Evolutionary conservation across 2,113 vertebrate species (phyloP), one percentile per base, ranked within the genome.

Genomic region (Synchiropus splendidus): DNA sequence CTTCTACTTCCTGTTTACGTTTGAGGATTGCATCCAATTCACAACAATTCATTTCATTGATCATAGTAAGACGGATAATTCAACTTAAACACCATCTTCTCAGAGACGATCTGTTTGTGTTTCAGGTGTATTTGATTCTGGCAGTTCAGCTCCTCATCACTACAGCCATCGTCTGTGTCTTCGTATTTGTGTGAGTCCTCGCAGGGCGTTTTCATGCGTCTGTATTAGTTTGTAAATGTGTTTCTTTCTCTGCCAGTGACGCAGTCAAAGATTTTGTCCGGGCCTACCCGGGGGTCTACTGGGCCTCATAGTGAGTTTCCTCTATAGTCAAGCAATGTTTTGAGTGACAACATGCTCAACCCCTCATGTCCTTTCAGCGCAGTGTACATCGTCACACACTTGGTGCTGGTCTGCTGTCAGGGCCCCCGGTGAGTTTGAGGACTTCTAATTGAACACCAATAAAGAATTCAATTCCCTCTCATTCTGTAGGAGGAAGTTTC

Each of bases 51-150:
- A n/a, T n/a, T n/a, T n/a, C n/a, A n/a, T n/a, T n/a, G n/a, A n/a
- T n/a, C n/a, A n/a, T n/a, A n/a, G n/a, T n/a, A n/a, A n/a, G n/a
- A n/a, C n/a, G n/a, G n/a, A n/a, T n/a, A n/a, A n/a, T n/a, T n/a
- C n/a, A n/a, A n/a, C n/a, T n/a, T n/a, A n/a, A n/a, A n/a, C n/a
- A n/a, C n/a, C n/a, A n/a, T n/a, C n/a, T n/a, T n/a, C n/a, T n/a
- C n/a, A n/a, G n/a, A n/a, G n/a, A n/a, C n/a, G 21, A 5, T 42
- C 30, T 51, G 31, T 21, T 5, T 81, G 13, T 70, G 50, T 77
- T 41, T 51, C 71, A 97, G 94, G 93, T 98, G 12, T 98, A 98
- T 14, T 53, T 87, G 75, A 92, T 98, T 72, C 81, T 97, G 65
- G 86, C 90, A 0, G 15, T 79, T 39, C 94, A 97, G 85, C 86